Evolutionary conservation across 1,140 invertebrate species (phyloP), one percentile per base, ranked within the genome.

Genomic region (Monochamus saltuarius): DNA sequence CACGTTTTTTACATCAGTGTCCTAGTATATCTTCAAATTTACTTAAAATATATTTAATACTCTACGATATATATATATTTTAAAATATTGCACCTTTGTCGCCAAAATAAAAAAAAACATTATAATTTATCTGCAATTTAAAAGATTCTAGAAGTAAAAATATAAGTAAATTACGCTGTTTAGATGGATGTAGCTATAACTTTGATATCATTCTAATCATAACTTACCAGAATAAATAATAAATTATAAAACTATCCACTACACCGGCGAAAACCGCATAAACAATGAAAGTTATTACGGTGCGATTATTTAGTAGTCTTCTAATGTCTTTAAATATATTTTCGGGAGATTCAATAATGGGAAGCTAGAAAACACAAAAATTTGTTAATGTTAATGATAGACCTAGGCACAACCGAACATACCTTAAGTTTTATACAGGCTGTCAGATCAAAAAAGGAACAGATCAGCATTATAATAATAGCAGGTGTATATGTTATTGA

Each of bases 181-280:
- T n/a, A n/a, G n/a, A 4, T 56, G 16, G 29, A 40, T 35, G 16
- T 13, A 34, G n/a, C n/a, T 11, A 56, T 2, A 52, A 2, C 34
- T 47, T 29, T 17, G 4, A 17, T 49, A 19, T 9, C 38, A 52
- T 11, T 50, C 17, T 7, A 50, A 36, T n/a, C n/a, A n/a, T 22
- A 49, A 75, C 74, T 80, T 77, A 89, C 89, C 89, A 91, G 69
- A 91, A 89, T 74, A 90, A 80, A 68, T 88, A 91, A 66, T 89
- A 91, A 36, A 90, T 86, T 13, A 90, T 82, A 70, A 90, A 90
- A 54, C 88, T 86, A 68, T 91, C 89, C 36, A 89, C 78, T 10
- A 89, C 85, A 7, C 89, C 89, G 7, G 84, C 87, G 1, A 89
- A 78, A 1, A 85, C 83, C 1, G 89, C 85, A 68, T 89, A 91